Base-by-base conservation (phyloP, 2,113 vertebrate genomes). In the Merops nubicus region DNA sequence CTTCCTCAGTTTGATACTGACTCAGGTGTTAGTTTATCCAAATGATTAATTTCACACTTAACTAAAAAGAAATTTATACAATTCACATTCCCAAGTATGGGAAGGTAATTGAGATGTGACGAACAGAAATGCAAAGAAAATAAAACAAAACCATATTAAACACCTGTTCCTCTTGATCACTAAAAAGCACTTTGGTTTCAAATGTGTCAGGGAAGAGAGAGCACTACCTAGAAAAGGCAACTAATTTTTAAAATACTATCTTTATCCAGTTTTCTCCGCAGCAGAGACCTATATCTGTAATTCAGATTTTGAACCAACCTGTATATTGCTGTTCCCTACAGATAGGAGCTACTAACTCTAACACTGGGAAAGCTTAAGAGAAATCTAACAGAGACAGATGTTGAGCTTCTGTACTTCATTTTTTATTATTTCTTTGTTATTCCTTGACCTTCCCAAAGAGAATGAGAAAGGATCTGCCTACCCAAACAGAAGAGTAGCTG, bases 371-470 rank as follows among this genome's bases (percentile, higher is more conserved):
- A 81, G 38, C 50, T 77, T 50, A 54, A 42, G 43, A 54, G 20
- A 84, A 86, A 63, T 38, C 63, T 43, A 77, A 36, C 8, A 16
- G 3, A 59, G 34, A 23, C 54, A 81, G 59, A 80, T 17, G 34
- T 51, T 95, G n/a, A 81, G 48, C 48, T 88, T 94, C 77, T 60
- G 11, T 26, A 81, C 28, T 38, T 78, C 4, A 34, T 73, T 94
- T 91, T 92, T 94, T n/a, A 82, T 85, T 85, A 84, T 87, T 73
- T 45, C 59, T 69, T 38, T 74, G 69, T 73, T 95, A 83, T 92
- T 88, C 64, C 53, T 56, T 16, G 38, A 86, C 34, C 36, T 93
- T 95, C 42, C 31, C 75, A 50, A 38, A 91, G 69, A 33, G 84
- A 72, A 95, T 36, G 9, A 92, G 57, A 95, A 92, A 60, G 72